Evolutionary conservation across 2,888 invertebrate genomes (phyloP).

Genomic region (Noctuana brunneofusca): DNA sequence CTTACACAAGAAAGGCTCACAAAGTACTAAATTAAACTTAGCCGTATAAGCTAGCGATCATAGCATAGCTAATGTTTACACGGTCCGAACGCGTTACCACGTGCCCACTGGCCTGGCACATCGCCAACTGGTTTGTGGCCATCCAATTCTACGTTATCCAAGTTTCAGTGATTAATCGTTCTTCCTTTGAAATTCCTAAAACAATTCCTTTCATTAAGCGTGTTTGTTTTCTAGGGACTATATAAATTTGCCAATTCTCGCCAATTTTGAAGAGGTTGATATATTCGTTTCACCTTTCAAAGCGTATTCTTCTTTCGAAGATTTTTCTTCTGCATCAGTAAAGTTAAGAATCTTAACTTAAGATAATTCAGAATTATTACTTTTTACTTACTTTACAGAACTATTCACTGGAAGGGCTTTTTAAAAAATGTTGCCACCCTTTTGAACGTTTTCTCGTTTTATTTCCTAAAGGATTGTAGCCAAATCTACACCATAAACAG

Average conservation of each 20-base stretch:
- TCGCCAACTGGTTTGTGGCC: slow-evolving; percentile 2
- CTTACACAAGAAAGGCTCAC: neutral
- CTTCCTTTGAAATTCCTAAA: slow-evolving; percentile 21
- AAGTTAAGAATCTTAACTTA: no score
- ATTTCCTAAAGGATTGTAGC: neutral
- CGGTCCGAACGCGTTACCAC: slow-evolving; percentile 4
- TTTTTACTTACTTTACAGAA: no score
- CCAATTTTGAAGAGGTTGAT: no score
- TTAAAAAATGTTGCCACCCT: no score
- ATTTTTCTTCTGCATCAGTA: no score
- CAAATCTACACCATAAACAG: slow-evolving; percentile 1
- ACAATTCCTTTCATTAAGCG: slow-evolving; percentile 29
- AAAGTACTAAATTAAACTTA: neutral
- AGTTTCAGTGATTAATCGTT: slow-evolving; percentile 32
- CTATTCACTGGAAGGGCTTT: no score
- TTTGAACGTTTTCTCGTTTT: no score
- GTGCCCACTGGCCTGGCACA: neutral
- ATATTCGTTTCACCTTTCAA: no score
- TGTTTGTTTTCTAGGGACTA: slow-evolving; percentile 22
- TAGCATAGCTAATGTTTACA: slow-evolving; percentile 5
- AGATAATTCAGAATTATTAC: no score
- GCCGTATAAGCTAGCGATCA: neutral
- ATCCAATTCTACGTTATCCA: slow-evolving; percentile 22
- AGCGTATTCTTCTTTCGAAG: no score
- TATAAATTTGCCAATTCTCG: no score